Evolutionary conservation across 2,113 vertebrate genomes (phyloP).

Genomic region (Rattus rattus): DNA sequence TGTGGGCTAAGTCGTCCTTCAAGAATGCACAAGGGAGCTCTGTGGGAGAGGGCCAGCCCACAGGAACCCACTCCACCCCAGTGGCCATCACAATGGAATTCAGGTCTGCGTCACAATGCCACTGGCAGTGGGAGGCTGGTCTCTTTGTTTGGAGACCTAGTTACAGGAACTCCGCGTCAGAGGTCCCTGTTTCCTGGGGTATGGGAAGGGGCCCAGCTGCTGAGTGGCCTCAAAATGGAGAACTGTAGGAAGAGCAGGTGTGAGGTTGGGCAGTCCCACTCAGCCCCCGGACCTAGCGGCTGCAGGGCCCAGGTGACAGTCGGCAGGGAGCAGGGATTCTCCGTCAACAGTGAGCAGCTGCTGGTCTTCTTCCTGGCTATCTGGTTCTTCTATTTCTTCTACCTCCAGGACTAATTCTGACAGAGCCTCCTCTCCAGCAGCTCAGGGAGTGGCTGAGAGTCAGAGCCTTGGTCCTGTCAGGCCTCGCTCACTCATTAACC

Average conservation of each 20-base stretch:
- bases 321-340: not conserved
- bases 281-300: not conserved
- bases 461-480: not conserved
- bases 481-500: not conserved
- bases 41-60: not conserved
- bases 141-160: conserved; percentile 78
- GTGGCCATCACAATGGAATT: conserved; percentile 57
- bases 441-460: not conserved
- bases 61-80: not conserved
- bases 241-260: not conserved
- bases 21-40: not conserved
- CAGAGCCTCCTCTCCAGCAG: not conserved
- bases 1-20: not conserved
- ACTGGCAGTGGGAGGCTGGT: not conserved
- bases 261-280: not conserved
- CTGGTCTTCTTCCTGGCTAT: conserved; percentile 6
- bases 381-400: conserved; percentile 68
- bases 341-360: conserved; percentile 13
- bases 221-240: conserved; percentile 53
- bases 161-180: conserved; percentile 46
- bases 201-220: conserved; percentile 41
- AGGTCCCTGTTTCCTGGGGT: conserved; percentile 18
- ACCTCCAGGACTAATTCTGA: conserved; percentile 33
- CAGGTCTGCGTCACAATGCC: conserved; percentile 42
- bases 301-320: not conserved